Conservation (phyloP, 2,113 vertebrate genomes). For the Ibidorhyncha struthersii region DNA sequence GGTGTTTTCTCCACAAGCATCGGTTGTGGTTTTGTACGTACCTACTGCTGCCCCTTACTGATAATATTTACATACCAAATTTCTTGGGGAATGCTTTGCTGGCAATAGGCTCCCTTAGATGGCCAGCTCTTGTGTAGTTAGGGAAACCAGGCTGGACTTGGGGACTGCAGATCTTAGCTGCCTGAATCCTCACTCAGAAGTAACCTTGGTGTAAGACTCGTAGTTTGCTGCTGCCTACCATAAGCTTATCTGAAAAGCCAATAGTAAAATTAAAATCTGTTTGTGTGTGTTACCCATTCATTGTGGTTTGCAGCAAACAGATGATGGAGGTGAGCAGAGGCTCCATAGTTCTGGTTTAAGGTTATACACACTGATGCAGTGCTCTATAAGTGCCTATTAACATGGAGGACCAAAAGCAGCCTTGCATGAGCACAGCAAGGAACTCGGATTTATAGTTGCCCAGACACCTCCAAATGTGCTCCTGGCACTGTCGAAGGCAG, state of each 20-base stretch:
- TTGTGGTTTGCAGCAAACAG: not conserved
- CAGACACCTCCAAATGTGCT: not conserved
- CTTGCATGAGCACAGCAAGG: not conserved
- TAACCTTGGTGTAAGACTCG: not conserved
- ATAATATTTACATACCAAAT: not conserved
- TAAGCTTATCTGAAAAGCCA: not conserved
- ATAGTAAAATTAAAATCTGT: not conserved
- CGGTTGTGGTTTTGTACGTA: not conserved
- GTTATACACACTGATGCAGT: not conserved
- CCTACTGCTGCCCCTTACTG: not conserved
- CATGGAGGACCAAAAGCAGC: not conserved
- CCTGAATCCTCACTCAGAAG: not conserved
- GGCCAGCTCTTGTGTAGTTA: not conserved
- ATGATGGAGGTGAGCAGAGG: not conserved
- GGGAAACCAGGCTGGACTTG: not conserved
- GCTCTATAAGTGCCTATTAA: not conserved
- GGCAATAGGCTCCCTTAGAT: not conserved
- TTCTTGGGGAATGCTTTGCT: not conserved
- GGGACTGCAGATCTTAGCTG: not conserved
- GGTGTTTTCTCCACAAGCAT: fast-evolving
- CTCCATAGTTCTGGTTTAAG: not conserved
- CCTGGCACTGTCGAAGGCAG: not conserved
- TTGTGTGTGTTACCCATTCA: not conserved
- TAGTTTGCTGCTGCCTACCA: not conserved
- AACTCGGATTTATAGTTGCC: not conserved